Conservation (phyloP, 2,113 vertebrate genomes). For the Oncorhynchus clarkii region DNA sequence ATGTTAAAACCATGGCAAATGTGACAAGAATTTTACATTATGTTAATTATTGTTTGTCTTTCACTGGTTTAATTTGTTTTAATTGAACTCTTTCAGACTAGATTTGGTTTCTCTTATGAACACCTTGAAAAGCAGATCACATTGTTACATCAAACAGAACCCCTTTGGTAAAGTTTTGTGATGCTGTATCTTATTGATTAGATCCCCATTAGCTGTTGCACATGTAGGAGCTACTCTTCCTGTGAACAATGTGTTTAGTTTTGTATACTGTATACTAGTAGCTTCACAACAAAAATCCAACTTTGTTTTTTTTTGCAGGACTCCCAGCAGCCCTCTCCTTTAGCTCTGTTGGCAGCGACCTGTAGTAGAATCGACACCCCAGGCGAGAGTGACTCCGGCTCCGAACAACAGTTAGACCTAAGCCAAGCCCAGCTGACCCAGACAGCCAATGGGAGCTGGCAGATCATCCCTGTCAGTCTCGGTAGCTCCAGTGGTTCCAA, state of each 20-base stretch:
- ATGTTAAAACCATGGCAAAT: no score
- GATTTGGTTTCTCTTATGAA: no score
- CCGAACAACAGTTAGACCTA: constrained; percentile 81
- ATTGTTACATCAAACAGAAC: no score
- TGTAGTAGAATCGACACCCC: constrained; percentile 96
- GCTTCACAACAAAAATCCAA: background rate
- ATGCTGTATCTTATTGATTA: no score
- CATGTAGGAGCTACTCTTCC: no score
- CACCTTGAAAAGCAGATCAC: no score
- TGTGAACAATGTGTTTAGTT: background rate
- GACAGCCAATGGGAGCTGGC: constrained; percentile 85
- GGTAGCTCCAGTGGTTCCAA: constrained; percentile 56
- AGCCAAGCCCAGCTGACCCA: constrained; percentile 83
- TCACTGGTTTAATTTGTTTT: no score
- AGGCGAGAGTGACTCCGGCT: constrained; percentile 81
- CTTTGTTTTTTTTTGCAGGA: constrained; percentile 75
- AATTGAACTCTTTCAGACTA: no score
- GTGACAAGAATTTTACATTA: no score
- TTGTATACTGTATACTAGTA: background rate
- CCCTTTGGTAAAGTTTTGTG: no score
- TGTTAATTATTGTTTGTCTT: no score
- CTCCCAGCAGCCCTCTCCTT: constrained; percentile 89
- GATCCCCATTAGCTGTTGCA: no score
- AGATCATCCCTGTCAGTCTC: constrained; percentile 82
- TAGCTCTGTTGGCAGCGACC: constrained; percentile 93